A percentile compares a stretch with the other conserved stretches of the same genome.
Evolutionary conservation across 2,113 vertebrate genomes (phyloP).

Genomic region (Nothoprocta pentlandii): DNA sequence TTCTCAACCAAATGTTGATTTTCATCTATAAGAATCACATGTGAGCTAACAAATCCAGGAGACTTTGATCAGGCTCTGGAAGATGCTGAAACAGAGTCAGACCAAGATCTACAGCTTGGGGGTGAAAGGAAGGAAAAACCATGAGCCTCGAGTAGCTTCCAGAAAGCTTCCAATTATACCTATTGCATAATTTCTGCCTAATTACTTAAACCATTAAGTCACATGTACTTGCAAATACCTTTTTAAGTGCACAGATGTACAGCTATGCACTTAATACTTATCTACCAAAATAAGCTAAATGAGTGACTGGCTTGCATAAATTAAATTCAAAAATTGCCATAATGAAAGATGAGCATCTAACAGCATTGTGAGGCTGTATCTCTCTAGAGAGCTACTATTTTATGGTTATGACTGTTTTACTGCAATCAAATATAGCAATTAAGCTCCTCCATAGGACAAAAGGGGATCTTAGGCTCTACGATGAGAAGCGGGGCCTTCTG

Average conservation of each 20-base stretch:
- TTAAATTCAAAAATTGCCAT: not conserved
- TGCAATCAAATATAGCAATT: not conserved
- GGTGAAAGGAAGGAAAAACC: not conserved
- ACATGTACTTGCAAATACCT: not conserved
- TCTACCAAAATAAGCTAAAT: not conserved
- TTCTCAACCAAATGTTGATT: not conserved
- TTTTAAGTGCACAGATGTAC: not conserved
- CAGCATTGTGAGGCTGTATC: not conserved
- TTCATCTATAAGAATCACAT: not conserved
- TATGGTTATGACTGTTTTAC: not conserved
- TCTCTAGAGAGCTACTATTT: not conserved
- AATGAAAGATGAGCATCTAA: not conserved
- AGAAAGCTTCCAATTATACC: not conserved
- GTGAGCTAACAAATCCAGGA: not conserved
- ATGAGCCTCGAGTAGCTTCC: not conserved
- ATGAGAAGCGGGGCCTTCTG: fast-evolving
- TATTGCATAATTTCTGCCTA: not conserved
- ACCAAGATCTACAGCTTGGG: not conserved
- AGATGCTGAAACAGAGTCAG: not conserved
- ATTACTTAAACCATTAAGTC: not conserved
- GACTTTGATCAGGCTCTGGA: not conserved
- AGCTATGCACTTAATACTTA: not conserved
- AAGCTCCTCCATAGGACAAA: not conserved
- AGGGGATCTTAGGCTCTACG: not conserved
- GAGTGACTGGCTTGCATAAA: not conserved